phyloP scores from a whole-genome alignment of 92 coral and sea anemone species.

The Epizoanthus fatuus region DNA sequence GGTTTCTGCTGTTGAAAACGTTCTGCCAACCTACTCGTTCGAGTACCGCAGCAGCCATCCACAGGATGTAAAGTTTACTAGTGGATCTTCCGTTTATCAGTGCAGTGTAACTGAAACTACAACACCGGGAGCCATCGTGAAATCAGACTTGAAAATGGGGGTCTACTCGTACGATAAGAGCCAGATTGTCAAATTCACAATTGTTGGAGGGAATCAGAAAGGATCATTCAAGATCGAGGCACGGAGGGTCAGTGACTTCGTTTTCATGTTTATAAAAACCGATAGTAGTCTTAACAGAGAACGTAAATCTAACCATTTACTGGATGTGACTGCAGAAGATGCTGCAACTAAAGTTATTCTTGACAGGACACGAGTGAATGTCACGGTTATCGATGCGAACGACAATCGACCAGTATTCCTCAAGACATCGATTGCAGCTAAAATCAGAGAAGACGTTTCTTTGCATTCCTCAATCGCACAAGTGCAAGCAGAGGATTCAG shows the following conservation, averaged over 20 bases:
- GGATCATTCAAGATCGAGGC: constrained; percentile 73
- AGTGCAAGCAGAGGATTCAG: constrained; percentile 85
- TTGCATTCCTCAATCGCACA: constrained; percentile 83
- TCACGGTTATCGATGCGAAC: constrained; percentile 79
- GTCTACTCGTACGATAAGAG: constrained; percentile 79
- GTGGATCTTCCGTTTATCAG: constrained; percentile 90
- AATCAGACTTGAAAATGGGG: constrained; percentile 96
- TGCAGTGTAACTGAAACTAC: constrained; percentile 81
- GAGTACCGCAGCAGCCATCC: constrained; percentile 85
- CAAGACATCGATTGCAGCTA: constrained; percentile 60
- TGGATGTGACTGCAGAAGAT: constrained; percentile 83
- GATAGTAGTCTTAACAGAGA: constrained; percentile 78
- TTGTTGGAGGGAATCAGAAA: constrained; percentile 70
- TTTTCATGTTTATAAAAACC: constrained; percentile 83
- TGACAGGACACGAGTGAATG: constrained; percentile 83
- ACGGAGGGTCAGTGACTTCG: constrained; percentile 82
- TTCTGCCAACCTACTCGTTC: constrained; percentile 80
- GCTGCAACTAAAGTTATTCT: constrained; percentile 66
- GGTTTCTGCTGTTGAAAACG: constrained; percentile 70
- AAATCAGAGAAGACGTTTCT: constrained; percentile 83
- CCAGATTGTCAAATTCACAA: constrained; percentile 67
- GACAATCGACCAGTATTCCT: constrained; percentile 86
- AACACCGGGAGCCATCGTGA: constrained; percentile 67
- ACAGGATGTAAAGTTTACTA: constrained; percentile 88
- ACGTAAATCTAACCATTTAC: constrained; percentile 65